phyloP scores from a whole-genome alignment of 1,140 invertebrate genomes.

The Procambarus clarkii region DNA sequence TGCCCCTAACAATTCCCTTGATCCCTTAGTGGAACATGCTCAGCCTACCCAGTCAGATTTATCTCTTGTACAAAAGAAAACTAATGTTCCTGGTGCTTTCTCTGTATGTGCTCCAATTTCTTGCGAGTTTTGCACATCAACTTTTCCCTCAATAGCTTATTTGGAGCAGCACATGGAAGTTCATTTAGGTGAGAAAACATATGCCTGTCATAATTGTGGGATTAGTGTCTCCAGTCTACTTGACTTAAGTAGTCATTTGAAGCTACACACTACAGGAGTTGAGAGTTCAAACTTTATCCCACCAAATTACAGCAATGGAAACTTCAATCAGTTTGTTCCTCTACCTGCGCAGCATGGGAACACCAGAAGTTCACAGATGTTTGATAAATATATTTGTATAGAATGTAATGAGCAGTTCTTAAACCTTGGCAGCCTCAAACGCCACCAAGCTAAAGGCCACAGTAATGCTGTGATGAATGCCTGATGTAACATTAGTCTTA shows the following conservation, averaged over 20 bases:
- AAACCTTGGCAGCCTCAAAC: conserved; percentile 50
- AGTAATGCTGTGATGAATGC: conserved; percentile 4
- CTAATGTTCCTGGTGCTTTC: background rate
- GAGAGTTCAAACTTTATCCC: conserved; percentile 17
- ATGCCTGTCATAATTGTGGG: conserved; percentile 35
- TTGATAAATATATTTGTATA: conserved; percentile 52
- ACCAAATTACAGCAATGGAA: conserved; percentile 23
- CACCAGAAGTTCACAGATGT: conserved; percentile 22
- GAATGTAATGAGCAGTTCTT: conserved; percentile 50
- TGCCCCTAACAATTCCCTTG: background rate
- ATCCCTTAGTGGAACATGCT: background rate
- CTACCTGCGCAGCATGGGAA: background rate
- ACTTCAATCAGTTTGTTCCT: conserved; percentile 24
- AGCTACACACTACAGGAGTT: conserved; percentile 16
- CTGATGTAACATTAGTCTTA: background rate
- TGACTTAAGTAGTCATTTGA: conserved; percentile 44
- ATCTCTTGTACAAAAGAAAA: background rate
- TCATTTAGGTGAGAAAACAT: conserved; percentile 43
- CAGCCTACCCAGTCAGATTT: background rate
- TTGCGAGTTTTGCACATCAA: conserved; percentile 61
- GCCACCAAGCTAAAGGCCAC: conserved; percentile 53
- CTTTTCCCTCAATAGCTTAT: conserved; percentile 54
- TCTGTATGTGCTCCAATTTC: conserved; percentile 26
- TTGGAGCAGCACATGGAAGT: conserved; percentile 62
- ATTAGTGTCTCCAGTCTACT: conserved; percentile 7